Conservation (phyloP, 92 coral and sea anemone species). For the Muricea muricata region DNA sequence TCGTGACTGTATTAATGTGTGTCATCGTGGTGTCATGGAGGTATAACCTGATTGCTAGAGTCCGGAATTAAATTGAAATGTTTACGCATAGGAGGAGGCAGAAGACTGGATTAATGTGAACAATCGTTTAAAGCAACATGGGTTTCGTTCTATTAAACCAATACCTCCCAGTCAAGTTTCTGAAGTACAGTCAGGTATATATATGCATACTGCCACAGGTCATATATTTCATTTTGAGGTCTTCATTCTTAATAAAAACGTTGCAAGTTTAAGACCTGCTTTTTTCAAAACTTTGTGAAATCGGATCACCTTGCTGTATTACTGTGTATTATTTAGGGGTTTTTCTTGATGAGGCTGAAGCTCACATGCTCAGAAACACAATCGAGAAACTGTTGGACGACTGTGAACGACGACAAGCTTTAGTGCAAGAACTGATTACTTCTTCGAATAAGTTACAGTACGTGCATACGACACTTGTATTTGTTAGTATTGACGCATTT, state of each 20-base stretch:
- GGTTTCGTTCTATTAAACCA: slow-evolving; percentile 91
- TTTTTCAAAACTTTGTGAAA: too few species aligned
- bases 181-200: slow-evolving; percentile 78
- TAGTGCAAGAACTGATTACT: slow-evolving; percentile 92
- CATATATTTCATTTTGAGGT: not conserved
- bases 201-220: not conserved
- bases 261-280: too few species aligned
- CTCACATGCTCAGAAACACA: slow-evolving; percentile 83
- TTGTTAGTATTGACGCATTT: too few species aligned
- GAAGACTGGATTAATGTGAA: slow-evolving; percentile 91
- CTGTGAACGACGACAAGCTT: slow-evolving; percentile 91
- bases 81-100: slow-evolving; percentile 58
- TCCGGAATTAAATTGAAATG: too few species aligned
- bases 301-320: not conserved
- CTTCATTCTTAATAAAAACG: too few species aligned
- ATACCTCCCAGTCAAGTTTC: slow-evolving; percentile 70
- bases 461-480: slow-evolving; percentile 20
- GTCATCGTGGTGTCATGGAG: too few species aligned
- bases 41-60: too few species aligned
- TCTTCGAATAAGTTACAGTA: slow-evolving; percentile 96
- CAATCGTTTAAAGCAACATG: slow-evolving; percentile 88
- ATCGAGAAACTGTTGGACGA: slow-evolving; percentile 87
- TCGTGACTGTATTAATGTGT: too few species aligned
- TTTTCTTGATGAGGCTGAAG: slow-evolving; percentile 85
- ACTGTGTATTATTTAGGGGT: slow-evolving; percentile 54